Conservation (phyloP, 2,888 invertebrate species). For the Hydrotaea diabolus region DNA sequence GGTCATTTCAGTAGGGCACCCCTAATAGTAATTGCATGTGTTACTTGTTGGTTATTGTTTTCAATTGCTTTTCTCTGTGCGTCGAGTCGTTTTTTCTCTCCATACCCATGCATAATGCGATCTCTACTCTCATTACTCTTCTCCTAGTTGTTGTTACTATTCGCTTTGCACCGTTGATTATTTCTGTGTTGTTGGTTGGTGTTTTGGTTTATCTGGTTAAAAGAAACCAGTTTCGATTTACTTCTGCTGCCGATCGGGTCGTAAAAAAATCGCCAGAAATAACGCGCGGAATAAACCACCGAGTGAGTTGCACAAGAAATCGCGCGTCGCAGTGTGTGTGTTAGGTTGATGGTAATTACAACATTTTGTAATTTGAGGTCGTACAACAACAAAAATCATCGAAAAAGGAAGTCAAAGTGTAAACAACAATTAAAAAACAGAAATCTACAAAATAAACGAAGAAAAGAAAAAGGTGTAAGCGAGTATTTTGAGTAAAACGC, state of each 20-base stretch:
- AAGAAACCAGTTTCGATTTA: slow-evolving; percentile 70
- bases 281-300: no score
- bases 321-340: background rate
- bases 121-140: background rate
- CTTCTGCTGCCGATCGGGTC: slow-evolving; percentile 54
- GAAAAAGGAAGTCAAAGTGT: background rate
- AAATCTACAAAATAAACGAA: background rate
- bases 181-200: slow-evolving; percentile 8
- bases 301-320: background rate
- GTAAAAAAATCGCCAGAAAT: background rate
- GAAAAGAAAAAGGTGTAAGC: background rate
- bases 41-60: background rate
- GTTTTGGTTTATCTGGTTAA: slow-evolving; percentile 48
- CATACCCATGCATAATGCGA: background rate
- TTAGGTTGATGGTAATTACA: background rate
- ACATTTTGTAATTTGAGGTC: no score
- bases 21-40: background rate
- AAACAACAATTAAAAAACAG: background rate
- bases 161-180: slow-evolving; percentile 16
- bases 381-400: background rate
- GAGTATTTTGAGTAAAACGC: background rate
- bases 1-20: background rate
- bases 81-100: background rate
- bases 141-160: background rate
- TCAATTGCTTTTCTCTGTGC: background rate